Base-by-base conservation (phyloP, 2,797 vertebrate genomes). In the Enteromius treurensis region DNA sequence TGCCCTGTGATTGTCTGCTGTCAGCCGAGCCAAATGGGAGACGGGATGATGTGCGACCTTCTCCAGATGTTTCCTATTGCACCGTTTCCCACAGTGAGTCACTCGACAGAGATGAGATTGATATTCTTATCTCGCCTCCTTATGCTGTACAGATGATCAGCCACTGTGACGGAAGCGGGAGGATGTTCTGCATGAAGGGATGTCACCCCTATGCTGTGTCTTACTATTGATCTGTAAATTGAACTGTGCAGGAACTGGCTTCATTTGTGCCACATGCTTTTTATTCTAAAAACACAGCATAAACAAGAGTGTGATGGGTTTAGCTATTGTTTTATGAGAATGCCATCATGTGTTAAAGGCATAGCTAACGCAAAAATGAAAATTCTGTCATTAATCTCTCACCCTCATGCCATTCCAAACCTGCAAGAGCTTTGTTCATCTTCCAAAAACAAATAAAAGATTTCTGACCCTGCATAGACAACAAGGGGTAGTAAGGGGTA, bases 41-140 rank as follows among this genome's bases (percentile, higher is more conserved):
- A 73, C 14, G 34, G 17, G 51, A 45, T 71, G 37, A 79, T 58
- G 79, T 29, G 40, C 21, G 23, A 51, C 62, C 37, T 74, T 70
- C 21, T 37, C 74, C 82, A 76, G 81, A 81, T 79, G 82, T 78
- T 84, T 79, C 32, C 42, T 83, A 62, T 76, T 34, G 42, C 84
- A 68, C 47, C 21, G n/a, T 74, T 74, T 37, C 84, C 62, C 60
- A 64, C 60, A 70, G 62, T 58, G 49, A 75, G 67, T 81, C 80
- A 78, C 49, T 81, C 37, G 19, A 47, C 29, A 19, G 69, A 49
- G 67, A 58, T 26, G 9, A 73, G 64, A 74, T 75, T 83, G 60
- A 81, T 85, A 81, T 69, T 85, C 51, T 84, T 68, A 75, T 73
- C 78, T 84, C 23, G 14, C 26, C n/a, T 58, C 21, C 58, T 82